phyloP scores from a whole-genome alignment of 1,140 invertebrate genomes.

The Eurosta solidaginis region DNA sequence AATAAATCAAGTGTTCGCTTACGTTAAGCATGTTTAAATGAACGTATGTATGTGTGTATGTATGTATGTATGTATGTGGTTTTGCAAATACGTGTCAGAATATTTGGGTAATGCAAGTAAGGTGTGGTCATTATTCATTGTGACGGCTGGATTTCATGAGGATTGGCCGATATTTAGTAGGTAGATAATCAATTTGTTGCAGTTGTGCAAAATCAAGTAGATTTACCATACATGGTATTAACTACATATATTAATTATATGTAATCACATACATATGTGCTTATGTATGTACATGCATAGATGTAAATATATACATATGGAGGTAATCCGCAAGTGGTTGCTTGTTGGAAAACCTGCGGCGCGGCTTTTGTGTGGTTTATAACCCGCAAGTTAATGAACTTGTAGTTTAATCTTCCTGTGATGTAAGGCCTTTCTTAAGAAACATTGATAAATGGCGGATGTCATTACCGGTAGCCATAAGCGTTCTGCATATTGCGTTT shows the following conservation, averaged over 20 bases:
- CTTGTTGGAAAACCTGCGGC: not conserved
- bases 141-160: constrained; percentile 6
- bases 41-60: not conserved
- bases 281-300: not conserved
- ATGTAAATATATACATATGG: not conserved
- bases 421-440: not conserved
- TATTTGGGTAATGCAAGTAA: no score
- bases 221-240: not conserved
- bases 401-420: not conserved
- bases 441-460: not conserved
- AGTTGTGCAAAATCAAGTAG: no score
- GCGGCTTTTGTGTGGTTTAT: constrained; percentile 4
- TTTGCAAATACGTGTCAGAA: no score
- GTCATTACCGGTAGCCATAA: not conserved
- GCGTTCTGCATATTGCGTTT: not conserved
- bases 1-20: no score
- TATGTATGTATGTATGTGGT: not conserved
- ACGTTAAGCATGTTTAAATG: no score
- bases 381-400: constrained; percentile 20
- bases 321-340: not conserved
- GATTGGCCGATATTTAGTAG: not conserved
- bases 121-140: not conserved
- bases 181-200: constrained; percentile 21
- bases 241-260: not conserved
- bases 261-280: not conserved